phyloP scores from a whole-genome alignment of 2,113 vertebrate genomes.

The Hydropotes inermis region DNA sequence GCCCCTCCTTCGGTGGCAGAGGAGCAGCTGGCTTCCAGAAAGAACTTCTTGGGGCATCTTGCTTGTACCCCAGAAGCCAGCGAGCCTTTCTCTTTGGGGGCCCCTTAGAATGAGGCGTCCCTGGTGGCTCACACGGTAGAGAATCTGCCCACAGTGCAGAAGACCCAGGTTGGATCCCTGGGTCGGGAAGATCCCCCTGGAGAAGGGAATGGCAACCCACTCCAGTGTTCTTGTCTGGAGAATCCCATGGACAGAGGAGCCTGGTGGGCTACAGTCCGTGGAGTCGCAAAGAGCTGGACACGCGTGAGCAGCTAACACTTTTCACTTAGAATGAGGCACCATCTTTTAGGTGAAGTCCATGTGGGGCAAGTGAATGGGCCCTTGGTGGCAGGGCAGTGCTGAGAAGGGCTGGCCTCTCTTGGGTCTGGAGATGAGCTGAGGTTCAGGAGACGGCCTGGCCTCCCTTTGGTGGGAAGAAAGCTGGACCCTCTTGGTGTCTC shows the following conservation, averaged over 20 bases:
- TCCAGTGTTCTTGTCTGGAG: neutral
- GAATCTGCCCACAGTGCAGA: neutral
- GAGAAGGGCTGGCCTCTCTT: neutral
- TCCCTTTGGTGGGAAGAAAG: neutral
- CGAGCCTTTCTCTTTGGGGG: neutral
- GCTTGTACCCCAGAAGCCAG: neutral
- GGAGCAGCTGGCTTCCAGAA: neutral
- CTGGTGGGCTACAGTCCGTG: neutral
- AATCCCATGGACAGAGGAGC: neutral
- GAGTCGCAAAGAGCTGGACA: neutral
- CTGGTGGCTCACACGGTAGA: neutral
- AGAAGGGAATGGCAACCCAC: neutral
- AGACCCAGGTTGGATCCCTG: no score
- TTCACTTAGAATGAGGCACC: neutral
- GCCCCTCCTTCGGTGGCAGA: neutral
- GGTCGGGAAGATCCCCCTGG: neutral
- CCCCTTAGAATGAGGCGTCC: neutral
- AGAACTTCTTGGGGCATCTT: neutral
- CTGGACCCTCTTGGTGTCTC: fast-evolving
- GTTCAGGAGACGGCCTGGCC: neutral
- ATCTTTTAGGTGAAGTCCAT: neutral
- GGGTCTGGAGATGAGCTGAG: neutral
- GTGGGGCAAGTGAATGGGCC: neutral
- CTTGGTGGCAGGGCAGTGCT: no score
- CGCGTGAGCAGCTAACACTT: neutral